A percentile compares a stretch with the other conserved stretches of the same genome.
Evolutionary conservation across 92 coral and sea anemone species (phyloP).

Genomic region (Zoanthus sansibaricus): DNA sequence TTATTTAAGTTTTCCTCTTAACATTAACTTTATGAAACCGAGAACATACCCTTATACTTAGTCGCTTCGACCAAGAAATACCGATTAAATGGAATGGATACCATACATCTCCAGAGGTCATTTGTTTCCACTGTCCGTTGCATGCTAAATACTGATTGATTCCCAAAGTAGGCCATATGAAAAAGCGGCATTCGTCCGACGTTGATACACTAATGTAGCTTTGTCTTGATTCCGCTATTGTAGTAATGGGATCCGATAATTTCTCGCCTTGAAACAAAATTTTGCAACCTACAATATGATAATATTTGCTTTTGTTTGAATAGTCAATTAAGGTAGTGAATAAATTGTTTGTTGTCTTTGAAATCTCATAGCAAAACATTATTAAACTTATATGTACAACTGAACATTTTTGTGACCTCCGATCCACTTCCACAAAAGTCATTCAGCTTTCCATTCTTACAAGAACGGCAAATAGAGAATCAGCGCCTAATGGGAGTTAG

Average conservation of each 20-base stretch:
- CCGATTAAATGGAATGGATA: slow-evolving; percentile 7
- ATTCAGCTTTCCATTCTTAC: too few species aligned
- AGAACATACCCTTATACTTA: slow-evolving; percentile 25
- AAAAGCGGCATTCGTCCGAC: slow-evolving; percentile 9
- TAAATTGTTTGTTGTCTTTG: background rate
- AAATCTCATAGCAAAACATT: background rate
- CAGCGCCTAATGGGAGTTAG: too few species aligned
- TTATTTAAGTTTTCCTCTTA: background rate
- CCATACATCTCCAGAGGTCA: slow-evolving; percentile 24
- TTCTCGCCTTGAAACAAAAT: background rate
- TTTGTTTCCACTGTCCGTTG: slow-evolving; percentile 12
- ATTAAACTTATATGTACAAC: background rate
- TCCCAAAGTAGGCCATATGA: background rate
- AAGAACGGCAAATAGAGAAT: too few species aligned
- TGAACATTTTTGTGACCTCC: background rate
- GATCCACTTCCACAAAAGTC: too few species aligned
- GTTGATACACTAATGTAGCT: background rate
- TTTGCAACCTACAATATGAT: slow-evolving; percentile 8
- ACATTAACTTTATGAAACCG: background rate
- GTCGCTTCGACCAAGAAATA: slow-evolving; percentile 15
- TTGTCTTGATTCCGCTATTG: background rate
- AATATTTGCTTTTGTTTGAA: background rate
- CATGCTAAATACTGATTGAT: slow-evolving; percentile 25
- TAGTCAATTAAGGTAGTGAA: background rate
- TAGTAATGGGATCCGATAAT: slow-evolving; percentile 1